Evolutionary conservation across 2,113 vertebrate genomes (phyloP).

Genomic region (Corydoras sp.): DNA sequence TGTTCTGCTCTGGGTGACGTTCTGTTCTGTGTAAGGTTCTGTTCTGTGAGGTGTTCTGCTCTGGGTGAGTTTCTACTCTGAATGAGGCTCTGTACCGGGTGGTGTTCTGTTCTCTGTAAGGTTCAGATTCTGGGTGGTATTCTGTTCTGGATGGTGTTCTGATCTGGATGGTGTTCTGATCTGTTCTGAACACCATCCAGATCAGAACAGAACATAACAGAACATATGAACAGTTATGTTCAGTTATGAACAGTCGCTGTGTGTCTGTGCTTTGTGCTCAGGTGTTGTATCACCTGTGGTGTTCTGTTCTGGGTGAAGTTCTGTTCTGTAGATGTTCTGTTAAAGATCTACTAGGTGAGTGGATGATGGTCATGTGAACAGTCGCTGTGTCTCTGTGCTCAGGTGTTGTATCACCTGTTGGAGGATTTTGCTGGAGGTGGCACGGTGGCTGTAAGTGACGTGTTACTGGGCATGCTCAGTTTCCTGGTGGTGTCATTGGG

Average conservation of each 20-base stretch:
- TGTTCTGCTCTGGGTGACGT: no score
- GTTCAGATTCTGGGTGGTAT: no score
- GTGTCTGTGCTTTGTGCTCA: conserved; percentile 43
- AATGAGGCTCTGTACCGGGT: no score
- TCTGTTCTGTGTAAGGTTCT: no score
- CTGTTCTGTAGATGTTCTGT: neutral
- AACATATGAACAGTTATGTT: neutral
- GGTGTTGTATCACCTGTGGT: conserved; percentile 85
- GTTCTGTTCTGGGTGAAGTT: no score
- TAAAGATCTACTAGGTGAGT: neutral
- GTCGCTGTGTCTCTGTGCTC: neutral
- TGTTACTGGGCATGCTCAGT: conserved; percentile 82
- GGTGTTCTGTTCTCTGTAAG: no score
- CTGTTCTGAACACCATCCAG: no score
- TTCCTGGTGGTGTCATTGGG: conserved; percentile 90
- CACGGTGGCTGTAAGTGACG: conserved; percentile 69
- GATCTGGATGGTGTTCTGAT: neutral
- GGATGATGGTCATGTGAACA: neutral
- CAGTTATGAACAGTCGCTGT: neutral
- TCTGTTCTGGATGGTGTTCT: neutral
- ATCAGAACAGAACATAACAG: no score
- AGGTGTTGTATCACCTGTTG: conserved; percentile 95
- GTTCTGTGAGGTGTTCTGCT: no score
- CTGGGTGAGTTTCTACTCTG: no score
- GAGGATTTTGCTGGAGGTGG: conserved; percentile 78